These are phyloP conservation scores for Bufo gargarizans DNA, from an alignment of 2,113 vertebrate genomes.

Conservation along the genomic window DNA sequence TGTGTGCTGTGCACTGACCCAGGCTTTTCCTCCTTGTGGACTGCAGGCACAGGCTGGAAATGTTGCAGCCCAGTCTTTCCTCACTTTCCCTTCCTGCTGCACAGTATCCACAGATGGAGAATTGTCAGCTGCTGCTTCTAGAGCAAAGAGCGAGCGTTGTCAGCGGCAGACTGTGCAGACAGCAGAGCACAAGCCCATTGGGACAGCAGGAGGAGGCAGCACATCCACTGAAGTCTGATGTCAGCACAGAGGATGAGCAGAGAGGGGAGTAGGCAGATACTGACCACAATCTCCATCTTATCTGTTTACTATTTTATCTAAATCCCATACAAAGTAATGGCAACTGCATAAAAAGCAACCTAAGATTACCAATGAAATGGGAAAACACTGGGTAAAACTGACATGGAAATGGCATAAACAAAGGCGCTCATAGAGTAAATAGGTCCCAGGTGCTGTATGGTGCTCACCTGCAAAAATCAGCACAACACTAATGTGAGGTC, in stretches of 20 bases:
- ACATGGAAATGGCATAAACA: too few relatives aligned
- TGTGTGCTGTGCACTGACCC: not conserved
- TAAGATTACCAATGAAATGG: not conserved
- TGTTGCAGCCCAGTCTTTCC: not conserved
- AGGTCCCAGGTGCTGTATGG: too few relatives aligned
- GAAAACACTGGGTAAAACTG: too few relatives aligned
- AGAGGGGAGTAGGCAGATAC: not conserved
- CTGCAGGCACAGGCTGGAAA: not conserved
- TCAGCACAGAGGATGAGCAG: constrained; percentile 7
- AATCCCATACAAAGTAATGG: not conserved
- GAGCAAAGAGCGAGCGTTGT: not conserved
- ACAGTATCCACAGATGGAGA: not conserved
- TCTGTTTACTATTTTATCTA: not conserved
- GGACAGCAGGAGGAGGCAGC: constrained; percentile 7
- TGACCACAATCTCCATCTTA: not conserved
- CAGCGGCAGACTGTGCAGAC: not conserved
- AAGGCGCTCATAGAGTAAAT: too few relatives aligned
- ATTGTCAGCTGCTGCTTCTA: not conserved
- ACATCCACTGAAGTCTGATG: not conserved
- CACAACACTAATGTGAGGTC: too few relatives aligned
- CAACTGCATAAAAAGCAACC: not conserved
- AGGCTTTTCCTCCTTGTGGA: not conserved
- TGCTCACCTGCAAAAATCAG: too few relatives aligned
- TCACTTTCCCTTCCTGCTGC: not conserved
- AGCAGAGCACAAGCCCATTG: not conserved